Percentiles rank a stretch among this genome's conserved stretches.
Evolutionary conservation across 2,797 vertebrate genomes (phyloP).

Genomic region (Myioborus melanocephalus): DNA sequence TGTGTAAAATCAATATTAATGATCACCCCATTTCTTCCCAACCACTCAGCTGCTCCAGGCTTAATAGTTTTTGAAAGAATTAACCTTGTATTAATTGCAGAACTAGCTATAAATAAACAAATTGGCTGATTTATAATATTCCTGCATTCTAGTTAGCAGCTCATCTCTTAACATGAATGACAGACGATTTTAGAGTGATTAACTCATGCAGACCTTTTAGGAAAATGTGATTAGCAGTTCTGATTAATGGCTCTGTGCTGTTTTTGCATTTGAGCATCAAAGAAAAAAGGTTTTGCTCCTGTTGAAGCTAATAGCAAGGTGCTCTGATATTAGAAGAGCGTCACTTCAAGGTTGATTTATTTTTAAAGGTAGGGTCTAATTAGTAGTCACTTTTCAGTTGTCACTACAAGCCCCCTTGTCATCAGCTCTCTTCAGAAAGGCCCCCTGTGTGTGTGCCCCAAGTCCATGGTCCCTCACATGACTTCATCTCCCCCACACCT

Average conservation of each 20-base stretch:
- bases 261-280: background rate
- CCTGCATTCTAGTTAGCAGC: background rate
- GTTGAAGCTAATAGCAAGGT: background rate
- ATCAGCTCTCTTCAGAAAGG: background rate
- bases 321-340: background rate
- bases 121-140: background rate
- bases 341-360: background rate
- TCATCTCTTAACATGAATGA: background rate
- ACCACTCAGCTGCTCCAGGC: background rate
- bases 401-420: background rate
- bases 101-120: constrained; percentile 1
- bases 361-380: background rate
- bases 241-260: background rate
- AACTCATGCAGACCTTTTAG: background rate
- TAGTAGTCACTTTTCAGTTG: background rate
- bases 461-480: rapidly evolving
- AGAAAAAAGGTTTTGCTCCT: background rate
- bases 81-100: constrained; percentile 12
- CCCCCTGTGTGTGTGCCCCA: background rate
- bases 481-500: background rate
- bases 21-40: background rate
- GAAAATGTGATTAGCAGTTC: background rate
- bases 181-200: background rate
- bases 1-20: constrained; percentile 35
- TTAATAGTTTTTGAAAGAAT: constrained; percentile 26